phyloP scores from a whole-genome alignment of 2,888 invertebrate species.

The Capitulum mitella region DNA sequence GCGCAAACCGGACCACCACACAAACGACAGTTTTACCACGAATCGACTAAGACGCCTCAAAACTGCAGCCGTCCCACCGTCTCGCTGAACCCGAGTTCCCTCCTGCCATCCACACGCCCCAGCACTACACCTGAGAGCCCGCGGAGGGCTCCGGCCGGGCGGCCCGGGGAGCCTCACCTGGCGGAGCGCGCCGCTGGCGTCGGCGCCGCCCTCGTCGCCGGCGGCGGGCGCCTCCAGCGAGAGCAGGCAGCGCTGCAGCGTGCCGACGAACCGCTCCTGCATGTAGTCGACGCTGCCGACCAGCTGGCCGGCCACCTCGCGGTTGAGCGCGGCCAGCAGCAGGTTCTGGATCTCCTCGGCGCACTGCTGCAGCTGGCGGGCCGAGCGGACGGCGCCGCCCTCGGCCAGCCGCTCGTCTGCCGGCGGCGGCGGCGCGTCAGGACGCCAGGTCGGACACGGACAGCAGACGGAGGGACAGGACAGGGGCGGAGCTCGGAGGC shows the following conservation, averaged over 20 bases:
- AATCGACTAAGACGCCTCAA: too few relatives aligned
- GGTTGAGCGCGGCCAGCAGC: conserved; percentile 64
- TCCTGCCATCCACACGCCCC: too few relatives aligned
- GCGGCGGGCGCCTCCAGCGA: conserved; percentile 54
- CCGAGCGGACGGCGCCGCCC: conserved; percentile 34
- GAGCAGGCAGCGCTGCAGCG: conserved; percentile 64
- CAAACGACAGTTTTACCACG: too few relatives aligned
- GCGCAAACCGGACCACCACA: too few relatives aligned
- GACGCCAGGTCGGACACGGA: too few relatives aligned
- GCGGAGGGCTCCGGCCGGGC: conserved; percentile 25
- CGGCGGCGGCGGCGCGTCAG: background rate
- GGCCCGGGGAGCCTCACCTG: too few relatives aligned
- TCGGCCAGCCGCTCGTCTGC: conserved; percentile 20
- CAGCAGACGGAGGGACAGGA: too few relatives aligned
- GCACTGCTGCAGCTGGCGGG: conserved; percentile 47
- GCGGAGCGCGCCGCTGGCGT: conserved; percentile 64
- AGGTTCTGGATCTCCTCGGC: conserved; percentile 68
- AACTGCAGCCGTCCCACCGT: too few relatives aligned
- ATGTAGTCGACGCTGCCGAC: conserved; percentile 72
- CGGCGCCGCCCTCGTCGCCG: conserved; percentile 49
- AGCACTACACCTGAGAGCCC: too few relatives aligned
- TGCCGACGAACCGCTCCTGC: conserved; percentile 73
- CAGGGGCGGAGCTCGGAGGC: too few relatives aligned
- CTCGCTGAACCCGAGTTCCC: too few relatives aligned
- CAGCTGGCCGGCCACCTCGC: conserved; percentile 67